Percentiles rank a stretch among this genome's conserved stretches.
These are phyloP conservation scores for Galemys pyrenaicus DNA, from an alignment of 2,113 vertebrate species.

Conservation along the genomic window DNA sequence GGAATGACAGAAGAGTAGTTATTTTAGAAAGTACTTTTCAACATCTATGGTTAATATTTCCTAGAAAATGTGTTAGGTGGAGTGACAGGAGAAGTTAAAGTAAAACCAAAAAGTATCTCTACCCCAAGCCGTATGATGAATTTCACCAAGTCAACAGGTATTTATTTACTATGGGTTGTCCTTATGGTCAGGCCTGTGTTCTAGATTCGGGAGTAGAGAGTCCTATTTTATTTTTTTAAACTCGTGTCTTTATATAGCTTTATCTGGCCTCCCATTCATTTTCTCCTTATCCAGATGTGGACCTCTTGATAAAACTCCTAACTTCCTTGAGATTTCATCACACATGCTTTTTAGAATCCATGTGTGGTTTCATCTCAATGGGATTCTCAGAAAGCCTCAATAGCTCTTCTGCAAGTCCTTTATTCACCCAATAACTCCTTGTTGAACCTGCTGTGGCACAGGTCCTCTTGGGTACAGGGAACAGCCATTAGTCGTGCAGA, in stretches of 20 bases:
- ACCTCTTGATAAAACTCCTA: background rate
- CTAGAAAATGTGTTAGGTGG: background rate
- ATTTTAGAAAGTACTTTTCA: constrained; percentile 62
- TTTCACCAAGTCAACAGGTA: background rate
- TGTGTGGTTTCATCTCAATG: background rate
- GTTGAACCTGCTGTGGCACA: background rate
- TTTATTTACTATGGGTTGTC: background rate
- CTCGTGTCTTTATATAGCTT: background rate
- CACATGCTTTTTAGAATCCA: background rate
- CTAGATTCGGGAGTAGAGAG: background rate
- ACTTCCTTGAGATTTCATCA: background rate
- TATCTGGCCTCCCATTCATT: background rate
- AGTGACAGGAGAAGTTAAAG: background rate
- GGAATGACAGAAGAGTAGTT: constrained; percentile 47
- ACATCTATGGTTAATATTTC: background rate
- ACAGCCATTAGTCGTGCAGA: background rate
- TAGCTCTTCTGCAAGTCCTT: accelerated
- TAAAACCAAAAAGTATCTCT: background rate
- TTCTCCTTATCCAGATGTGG: background rate
- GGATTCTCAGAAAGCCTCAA: background rate
- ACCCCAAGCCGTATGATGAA: background rate
- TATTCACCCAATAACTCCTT: background rate
- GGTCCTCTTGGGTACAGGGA: background rate
- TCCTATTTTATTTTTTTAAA: background rate
- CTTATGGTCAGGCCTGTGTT: background rate